These are phyloP conservation scores for Triplophysa tibetana DNA, from an alignment of 2,113 vertebrate genomes.

Conservation along the genomic window DNA sequence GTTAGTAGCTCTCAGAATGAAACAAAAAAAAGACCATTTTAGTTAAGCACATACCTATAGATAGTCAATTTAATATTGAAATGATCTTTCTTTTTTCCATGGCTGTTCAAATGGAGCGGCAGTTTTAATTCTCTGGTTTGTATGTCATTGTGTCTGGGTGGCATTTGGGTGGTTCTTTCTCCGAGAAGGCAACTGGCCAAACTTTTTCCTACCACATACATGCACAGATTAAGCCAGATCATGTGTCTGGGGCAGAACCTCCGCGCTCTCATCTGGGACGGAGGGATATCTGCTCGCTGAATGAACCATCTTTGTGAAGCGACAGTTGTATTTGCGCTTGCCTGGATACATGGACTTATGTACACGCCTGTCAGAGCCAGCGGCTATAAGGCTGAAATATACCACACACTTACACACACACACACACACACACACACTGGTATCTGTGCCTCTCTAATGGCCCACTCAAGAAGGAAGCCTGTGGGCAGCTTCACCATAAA, in stretches of 20 bases:
- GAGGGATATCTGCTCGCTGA: neutral
- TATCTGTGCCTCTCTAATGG: conserved; percentile 13
- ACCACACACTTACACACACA: conserved; percentile 36
- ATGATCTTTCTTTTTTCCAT: too few species aligned
- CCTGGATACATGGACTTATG: conserved; percentile 21
- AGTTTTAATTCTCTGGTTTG: neutral
- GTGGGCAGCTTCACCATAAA: conserved; percentile 14
- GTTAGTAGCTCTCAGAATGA: too few species aligned
- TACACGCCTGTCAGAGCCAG: conserved; percentile 39
- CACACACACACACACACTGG: conserved; percentile 57
- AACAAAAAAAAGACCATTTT: too few species aligned
- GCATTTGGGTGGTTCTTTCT: conserved; percentile 6
- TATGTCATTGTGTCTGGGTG: conserved; percentile 5
- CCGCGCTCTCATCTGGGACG: neutral
- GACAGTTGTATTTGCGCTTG: conserved; percentile 2
- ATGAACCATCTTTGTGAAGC: conserved; percentile 2
- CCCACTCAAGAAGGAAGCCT: neutral
- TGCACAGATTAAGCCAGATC: neutral
- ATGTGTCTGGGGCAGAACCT: conserved; percentile 9
- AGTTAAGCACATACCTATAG: too few species aligned
- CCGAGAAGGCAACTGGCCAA: conserved; percentile 14
- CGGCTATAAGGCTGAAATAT: too few species aligned
- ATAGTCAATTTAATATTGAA: too few species aligned
- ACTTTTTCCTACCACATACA: neutral
- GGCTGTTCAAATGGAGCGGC: neutral